Evolutionary conservation across 2,797 vertebrate genomes (phyloP), one percentile per base, ranked within the genome.

Genomic region (Catostomus latipinnis): DNA sequence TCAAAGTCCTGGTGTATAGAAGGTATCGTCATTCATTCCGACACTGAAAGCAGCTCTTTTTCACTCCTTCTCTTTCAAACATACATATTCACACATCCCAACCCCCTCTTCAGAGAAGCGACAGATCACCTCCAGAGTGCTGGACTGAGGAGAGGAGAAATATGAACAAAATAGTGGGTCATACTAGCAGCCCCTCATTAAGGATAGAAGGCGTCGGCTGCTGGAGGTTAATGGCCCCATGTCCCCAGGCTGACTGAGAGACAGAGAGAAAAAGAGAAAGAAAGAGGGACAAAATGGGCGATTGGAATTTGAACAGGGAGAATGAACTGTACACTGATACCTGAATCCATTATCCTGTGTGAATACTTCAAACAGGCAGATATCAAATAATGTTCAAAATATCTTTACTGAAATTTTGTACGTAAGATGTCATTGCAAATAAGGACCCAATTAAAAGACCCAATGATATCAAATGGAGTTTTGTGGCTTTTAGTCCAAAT

Each of bases 181-280:
- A 81, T 80, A 81, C 72, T 84, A 72, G 81, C 84, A 85, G 85
- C 62, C 77, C 76, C 85, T 89, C 85, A 88, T 89, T 88, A 89
- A 61, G 74, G 82, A 76, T 48, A 79, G 75, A 78, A 85, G 78
- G 65, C 69, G 74, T 67, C 74, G 72, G 83, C 78, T 87, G 81
- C 76, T 82, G 75, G 86, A 87, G 88, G 87, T 90, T 90, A 90
- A 89, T 87, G 86, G 77, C 73, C 82, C 85, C 60, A 78, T 87
- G 88, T 90, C 84, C 87, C 84, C 79, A 86, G 86, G 89, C 80
- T 84, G 54, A 84, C 84, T 80, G 69, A 82, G 69, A 80, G 6
- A 80, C 81, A 87, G 87, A 81, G 71, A 81, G 70, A 81, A 86
- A 74, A 34, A 81, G 70, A 88, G 62, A 62, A 8, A 68, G 61